Conservation (phyloP, 1,140 invertebrate genomes). For the Ridgeia piscesae region DNA sequence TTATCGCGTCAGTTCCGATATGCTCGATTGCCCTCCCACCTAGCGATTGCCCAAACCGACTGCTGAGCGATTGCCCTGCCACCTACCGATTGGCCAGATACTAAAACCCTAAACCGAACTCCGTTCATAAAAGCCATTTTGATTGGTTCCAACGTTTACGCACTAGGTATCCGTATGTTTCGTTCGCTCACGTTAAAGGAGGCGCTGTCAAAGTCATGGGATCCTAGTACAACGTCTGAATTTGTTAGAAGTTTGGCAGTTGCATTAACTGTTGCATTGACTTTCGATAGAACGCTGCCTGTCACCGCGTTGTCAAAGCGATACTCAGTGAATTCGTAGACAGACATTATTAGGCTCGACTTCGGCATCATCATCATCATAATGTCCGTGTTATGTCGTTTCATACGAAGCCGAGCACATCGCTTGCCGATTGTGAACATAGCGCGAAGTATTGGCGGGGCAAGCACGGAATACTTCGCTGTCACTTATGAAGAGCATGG, state of each 20-base stretch:
- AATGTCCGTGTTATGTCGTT: not conserved
- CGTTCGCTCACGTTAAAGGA: not conserved
- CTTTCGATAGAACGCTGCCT: not conserved
- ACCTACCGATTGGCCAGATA: too few relatives aligned
- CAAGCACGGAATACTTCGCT: constrained; percentile 5
- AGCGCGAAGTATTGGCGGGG: not conserved
- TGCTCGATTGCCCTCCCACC: too few relatives aligned
- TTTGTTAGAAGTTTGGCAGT: not conserved
- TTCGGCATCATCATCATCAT: not conserved
- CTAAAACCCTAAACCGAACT: too few relatives aligned
- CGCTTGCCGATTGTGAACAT: not conserved
- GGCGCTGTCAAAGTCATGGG: too few relatives aligned
- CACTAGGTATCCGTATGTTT: too few relatives aligned
- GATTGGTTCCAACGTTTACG: too few relatives aligned
- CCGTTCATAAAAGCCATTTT: too few relatives aligned
- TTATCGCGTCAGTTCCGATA: too few relatives aligned
- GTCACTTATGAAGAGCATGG: constrained; percentile 28
- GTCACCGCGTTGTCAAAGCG: not conserved
- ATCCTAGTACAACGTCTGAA: not conserved
- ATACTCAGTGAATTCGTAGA: not conserved
- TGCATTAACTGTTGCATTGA: not conserved
- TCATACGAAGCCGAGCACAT: not conserved
- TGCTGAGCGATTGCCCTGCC: too few relatives aligned
- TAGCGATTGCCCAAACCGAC: too few relatives aligned
- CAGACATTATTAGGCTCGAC: not conserved